phyloP scores from a whole-genome alignment of 2,797 vertebrate genomes.

The Thalassophryne amazonica region DNA sequence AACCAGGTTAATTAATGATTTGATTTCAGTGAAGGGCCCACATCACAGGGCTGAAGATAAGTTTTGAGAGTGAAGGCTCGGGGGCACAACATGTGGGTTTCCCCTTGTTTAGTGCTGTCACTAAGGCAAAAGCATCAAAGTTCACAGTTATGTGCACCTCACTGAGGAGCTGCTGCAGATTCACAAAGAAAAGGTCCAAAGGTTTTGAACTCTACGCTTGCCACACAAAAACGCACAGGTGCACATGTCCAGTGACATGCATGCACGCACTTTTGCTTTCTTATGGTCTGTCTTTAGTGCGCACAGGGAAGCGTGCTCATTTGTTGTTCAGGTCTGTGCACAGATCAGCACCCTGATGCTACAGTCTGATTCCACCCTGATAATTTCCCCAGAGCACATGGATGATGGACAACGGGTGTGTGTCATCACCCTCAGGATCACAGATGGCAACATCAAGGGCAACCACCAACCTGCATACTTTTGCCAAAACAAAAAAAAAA shows the following conservation, averaged over 20 bases:
- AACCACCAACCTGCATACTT: not conserved
- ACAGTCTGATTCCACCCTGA: slow-evolving; percentile 42
- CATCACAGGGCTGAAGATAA: slow-evolving; percentile 63
- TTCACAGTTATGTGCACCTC: slow-evolving; percentile 53
- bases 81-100: slow-evolving; percentile 63
- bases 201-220: slow-evolving; percentile 39
- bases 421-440: slow-evolving; percentile 5
- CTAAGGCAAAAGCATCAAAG: slow-evolving; percentile 58
- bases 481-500: too few species aligned
- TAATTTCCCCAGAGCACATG: slow-evolving; percentile 3
- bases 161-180: slow-evolving; percentile 53
- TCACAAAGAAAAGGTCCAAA: slow-evolving; percentile 68
- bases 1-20: slow-evolving; percentile 66
- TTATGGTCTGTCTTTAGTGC: slow-evolving; percentile 30
- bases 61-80: slow-evolving; percentile 56
- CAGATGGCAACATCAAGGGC: slow-evolving; percentile 19
- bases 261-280: not conserved
- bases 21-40: slow-evolving; percentile 62
- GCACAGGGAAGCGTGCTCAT: slow-evolving; percentile 41
- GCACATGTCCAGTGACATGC: slow-evolving; percentile 10
- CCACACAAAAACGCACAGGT: slow-evolving; percentile 19
- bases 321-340: slow-evolving; percentile 34
- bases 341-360: slow-evolving; percentile 42
- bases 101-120: slow-evolving; percentile 51
- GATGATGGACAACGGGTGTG: slow-evolving; percentile 16